Conservation (phyloP, 2,113 vertebrate genomes). For the Dasyprocta punctata region DNA sequence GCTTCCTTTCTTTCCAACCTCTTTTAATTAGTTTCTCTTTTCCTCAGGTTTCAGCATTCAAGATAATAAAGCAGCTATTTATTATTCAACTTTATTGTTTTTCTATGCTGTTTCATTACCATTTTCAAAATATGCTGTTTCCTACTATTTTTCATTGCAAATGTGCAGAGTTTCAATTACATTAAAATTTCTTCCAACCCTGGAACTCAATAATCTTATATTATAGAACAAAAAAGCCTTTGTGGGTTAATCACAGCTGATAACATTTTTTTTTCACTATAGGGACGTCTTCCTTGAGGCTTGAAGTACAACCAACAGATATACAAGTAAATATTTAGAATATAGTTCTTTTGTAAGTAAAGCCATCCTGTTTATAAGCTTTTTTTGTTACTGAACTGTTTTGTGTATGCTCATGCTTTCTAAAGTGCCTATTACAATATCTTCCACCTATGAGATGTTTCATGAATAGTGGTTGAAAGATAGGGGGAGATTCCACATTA, state of each 20-base stretch:
- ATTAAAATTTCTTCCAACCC: constrained; percentile 13
- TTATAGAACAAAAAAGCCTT: constrained; percentile 31
- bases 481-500: background rate
- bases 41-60: constrained; percentile 35
- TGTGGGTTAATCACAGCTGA: constrained; percentile 52
- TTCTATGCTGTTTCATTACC: constrained; percentile 60
- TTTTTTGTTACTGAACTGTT: background rate
- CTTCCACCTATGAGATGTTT: background rate
- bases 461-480: background rate
- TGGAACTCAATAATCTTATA: constrained; percentile 64
- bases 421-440: background rate
- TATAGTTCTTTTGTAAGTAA: constrained; percentile 26
- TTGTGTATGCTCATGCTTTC: background rate
- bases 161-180: constrained; percentile 65
- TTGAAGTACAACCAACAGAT: constrained; percentile 44
- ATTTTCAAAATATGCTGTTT: constrained; percentile 55
- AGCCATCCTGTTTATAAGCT: background rate
- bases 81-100: constrained; percentile 61
- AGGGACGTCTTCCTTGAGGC: constrained; percentile 43
- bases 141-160: constrained; percentile 61
- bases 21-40: constrained; percentile 66
- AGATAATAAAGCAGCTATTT: constrained; percentile 68
- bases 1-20: background rate
- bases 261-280: constrained; percentile 11
- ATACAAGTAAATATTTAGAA: constrained; percentile 53